Base-by-base conservation (phyloP, 2,888 invertebrate genomes). In the Flabesymbios commensalis region DNA sequence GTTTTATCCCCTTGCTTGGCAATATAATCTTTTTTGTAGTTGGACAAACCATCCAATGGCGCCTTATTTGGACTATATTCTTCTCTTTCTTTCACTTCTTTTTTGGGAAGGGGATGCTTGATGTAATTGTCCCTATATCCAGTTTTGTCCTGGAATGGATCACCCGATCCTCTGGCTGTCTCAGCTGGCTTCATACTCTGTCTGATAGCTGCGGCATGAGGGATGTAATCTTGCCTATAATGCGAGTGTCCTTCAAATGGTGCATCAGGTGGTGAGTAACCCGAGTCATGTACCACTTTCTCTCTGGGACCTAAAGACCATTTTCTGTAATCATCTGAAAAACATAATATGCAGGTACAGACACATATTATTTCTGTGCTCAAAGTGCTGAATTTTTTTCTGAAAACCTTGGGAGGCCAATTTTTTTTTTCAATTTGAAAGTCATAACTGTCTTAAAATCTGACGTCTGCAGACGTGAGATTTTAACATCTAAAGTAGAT, bases 171-270 rank as follows among this genome's bases (percentile, higher is more conserved):
- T 22, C 73, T 70, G 2, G 76, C 72, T 2, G 70, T 71, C 42
- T 81, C 74, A 19, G 60, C 49, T 1, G 83, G 83, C 59, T 74
- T 78, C 67, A 78, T 73, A 57, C 74, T 74, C 48, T 74, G 64
- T 3, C 80, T 70, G 22, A 70, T 70, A 1, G 69, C 68, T 54
- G 72, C 71, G 43, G 72, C 72, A 58, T 82, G 75, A 42, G 64
- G 65, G 32, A 65, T 55, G 67, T 70, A 83, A 64, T 83, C 82
- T 28, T 69, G 67, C 29, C 72, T 72, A 69, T 80, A 79, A 32
- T 80, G 82, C 41, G 78, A 75, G 55, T 75, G 68, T 7, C 79
- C 82, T 33, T 76, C 74, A 69, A 83, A 82, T 33, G 67, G 72
- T 51, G 74, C 73, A 24, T 67, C 70, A 5, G 80, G 78, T 26